Base-by-base conservation (phyloP, 1,140 invertebrate species). In the Heterodera schachtii region DNA sequence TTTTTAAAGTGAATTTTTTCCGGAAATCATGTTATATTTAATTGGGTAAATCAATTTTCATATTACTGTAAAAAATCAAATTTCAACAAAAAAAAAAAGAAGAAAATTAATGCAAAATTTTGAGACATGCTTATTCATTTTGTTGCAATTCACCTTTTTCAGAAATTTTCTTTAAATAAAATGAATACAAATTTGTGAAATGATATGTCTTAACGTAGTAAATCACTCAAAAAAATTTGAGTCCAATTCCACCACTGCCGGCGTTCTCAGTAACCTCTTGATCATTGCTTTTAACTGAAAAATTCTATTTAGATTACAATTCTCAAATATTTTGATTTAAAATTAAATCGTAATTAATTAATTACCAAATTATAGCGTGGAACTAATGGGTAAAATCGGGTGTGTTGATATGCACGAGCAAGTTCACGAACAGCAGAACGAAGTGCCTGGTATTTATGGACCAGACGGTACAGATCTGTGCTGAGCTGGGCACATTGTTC, bases 401-500 rank as follows among this genome's bases (percentile, higher is more conserved):
- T 94, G 87, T 93, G 94, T 84, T 94, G 93, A 90, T 96, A 97
- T 87, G 85, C 91, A 91, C 95, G 94, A 93, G 95, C 95, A 70
- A 97, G 92, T 84, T 95, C 94, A 90, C 94, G 92, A 86, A 96
- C 95, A 80, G 96, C 92, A 90, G 94, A 94, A 89, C 95, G 93
- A 71, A 96, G 91, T 69, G 94, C 95, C 6, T 94, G 93, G 89
- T 96, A 97, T 90, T 96, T 96, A 90, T 96, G 96, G 75, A 96
- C 90, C 75, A 96, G 92, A 87, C 95, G 93, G 90, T 96, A 96
- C 71, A 96, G 92, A 90, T 96, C 95, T 90, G 96, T 96, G 83
- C 94, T 96, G 93, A 96, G 93, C 91, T 95, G 94, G n/a, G 94
- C 96, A 89, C 96, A 96, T 90, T 96, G 95, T 9, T 93, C 93